Conservation (phyloP, 2,888 invertebrate species). For the Xanthia togata region DNA sequence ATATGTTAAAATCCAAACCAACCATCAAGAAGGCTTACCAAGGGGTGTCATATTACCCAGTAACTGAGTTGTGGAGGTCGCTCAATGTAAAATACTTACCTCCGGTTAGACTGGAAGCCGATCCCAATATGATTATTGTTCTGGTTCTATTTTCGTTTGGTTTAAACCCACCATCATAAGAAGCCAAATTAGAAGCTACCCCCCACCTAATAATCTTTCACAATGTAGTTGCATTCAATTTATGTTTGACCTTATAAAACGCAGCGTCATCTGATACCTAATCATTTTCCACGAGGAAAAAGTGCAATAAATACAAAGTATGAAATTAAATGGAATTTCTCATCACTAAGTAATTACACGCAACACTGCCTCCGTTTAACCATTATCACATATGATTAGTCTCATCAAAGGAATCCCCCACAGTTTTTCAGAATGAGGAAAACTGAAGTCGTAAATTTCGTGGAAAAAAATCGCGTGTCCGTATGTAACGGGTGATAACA, state of each 20-base stretch:
- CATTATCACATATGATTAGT: conserved; percentile 44
- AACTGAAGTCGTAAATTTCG: conserved; percentile 51
- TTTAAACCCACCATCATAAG: neutral
- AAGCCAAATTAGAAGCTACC: too few relatives aligned
- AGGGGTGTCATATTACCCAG: neutral
- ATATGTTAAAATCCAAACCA: neutral
- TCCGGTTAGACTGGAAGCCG: neutral
- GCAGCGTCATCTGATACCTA: neutral
- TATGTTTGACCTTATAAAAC: neutral
- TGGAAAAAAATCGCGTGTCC: conserved; percentile 54
- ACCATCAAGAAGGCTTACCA: neutral
- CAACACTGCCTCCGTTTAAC: conserved; percentile 38
- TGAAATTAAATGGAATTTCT: conserved; percentile 22
- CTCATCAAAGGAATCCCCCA: conserved; percentile 61
- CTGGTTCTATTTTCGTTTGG: neutral
- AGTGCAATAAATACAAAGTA: conserved; percentile 16
- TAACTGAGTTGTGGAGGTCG: neutral
- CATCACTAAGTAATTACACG: conserved; percentile 32
- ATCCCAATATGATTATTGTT: neutral
- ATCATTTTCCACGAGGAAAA: conserved; percentile 21
- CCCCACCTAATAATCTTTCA: neutral
- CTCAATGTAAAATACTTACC: neutral
- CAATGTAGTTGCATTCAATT: neutral
- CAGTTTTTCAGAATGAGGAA: conserved; percentile 68
- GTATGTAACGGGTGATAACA: conserved; percentile 19